These are phyloP conservation scores for Aplodontia rufa DNA, from an alignment of 2,113 vertebrate genomes.

Conservation along the genomic window DNA sequence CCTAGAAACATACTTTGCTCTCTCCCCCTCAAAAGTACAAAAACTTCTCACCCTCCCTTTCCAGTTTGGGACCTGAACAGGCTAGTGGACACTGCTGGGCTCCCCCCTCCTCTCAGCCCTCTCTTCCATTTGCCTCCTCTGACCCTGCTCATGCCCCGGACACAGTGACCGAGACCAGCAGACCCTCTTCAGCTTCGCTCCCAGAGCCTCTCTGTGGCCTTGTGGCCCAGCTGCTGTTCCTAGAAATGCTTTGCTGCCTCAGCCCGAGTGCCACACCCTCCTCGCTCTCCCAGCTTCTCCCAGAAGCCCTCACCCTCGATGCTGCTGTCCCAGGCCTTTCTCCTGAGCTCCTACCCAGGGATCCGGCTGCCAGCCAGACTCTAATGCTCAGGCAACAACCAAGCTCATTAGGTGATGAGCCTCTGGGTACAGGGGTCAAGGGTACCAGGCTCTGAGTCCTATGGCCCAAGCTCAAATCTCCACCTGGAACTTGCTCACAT, in stretches of 20 bases:
- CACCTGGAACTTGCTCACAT: neutral
- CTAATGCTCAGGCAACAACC: neutral
- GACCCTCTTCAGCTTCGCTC: neutral
- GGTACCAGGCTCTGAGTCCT: neutral
- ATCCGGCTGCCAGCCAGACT: rapidly evolving
- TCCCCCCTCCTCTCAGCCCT: rapidly evolving
- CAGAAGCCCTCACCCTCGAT: neutral
- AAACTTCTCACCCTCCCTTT: neutral
- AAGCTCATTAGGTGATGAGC: neutral
- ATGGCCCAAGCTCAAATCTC: neutral
- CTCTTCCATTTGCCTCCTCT: rapidly evolving
- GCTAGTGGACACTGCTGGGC: neutral
- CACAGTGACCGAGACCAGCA: neutral
- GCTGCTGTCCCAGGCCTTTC: neutral
- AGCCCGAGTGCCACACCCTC: rapidly evolving
- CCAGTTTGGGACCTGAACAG: neutral
- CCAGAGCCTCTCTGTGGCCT: neutral
- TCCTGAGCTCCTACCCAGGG: neutral
- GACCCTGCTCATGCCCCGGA: too few species aligned
- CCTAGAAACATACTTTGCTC: neutral
- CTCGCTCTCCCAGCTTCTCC: neutral
- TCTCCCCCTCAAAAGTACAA: neutral
- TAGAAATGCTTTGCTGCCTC: too few species aligned
- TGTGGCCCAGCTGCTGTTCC: neutral
- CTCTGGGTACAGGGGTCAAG: neutral